Conservation (phyloP, 2,113 vertebrate genomes). For the Aptenodytes patagonicus region DNA sequence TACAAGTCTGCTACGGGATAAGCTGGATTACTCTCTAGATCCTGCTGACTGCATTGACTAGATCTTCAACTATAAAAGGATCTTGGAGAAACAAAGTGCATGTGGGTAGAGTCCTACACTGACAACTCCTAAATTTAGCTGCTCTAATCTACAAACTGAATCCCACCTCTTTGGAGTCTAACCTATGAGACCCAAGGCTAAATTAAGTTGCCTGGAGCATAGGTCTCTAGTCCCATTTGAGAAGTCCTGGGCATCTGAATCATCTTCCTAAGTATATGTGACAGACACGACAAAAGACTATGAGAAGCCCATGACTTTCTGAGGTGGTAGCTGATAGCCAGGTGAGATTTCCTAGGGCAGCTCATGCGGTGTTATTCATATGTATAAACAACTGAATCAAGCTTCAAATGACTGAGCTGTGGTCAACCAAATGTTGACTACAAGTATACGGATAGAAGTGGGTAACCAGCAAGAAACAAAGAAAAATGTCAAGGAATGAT, state of each 20-base stretch:
- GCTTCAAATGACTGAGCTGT: background rate
- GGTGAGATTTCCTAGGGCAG: background rate
- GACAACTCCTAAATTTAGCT: background rate
- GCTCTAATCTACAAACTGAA: background rate
- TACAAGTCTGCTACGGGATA: background rate
- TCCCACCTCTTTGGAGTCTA: background rate
- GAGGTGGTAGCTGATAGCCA: background rate
- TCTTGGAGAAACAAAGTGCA: background rate
- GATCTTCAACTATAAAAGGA: background rate
- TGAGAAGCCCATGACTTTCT: background rate
- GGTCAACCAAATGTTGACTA: background rate
- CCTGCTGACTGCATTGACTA: background rate
- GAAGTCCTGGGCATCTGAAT: background rate
- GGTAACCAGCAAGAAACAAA: background rate
- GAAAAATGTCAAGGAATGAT: background rate
- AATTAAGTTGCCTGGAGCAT: background rate
- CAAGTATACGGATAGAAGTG: background rate
- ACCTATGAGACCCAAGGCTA: background rate
- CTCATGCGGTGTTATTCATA: background rate
- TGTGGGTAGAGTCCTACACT: background rate
- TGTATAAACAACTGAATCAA: background rate
- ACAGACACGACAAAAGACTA: background rate
- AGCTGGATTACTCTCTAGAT: background rate
- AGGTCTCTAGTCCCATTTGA: background rate
- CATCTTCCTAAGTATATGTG: rapidly evolving